Evolutionary conservation across 2,888 invertebrate species (phyloP).

Genomic region (Bellardia bayeri): DNA sequence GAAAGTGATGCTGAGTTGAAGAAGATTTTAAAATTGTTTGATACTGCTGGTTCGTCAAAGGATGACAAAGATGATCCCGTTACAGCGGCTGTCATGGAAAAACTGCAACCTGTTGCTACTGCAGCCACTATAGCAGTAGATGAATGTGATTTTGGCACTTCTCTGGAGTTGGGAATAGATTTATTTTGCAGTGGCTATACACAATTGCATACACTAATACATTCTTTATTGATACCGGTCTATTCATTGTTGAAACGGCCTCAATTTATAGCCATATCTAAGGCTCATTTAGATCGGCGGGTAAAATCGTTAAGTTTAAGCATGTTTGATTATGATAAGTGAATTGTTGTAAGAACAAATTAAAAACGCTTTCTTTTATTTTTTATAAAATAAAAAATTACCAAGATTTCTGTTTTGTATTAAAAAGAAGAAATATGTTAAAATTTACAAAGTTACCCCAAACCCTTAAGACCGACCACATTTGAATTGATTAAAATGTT

Average conservation of each 20-base stretch:
- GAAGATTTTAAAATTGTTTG: constrained; percentile 88
- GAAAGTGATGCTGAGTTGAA: constrained; percentile 89
- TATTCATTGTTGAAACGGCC: constrained; percentile 91
- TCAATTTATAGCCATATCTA: constrained; percentile 89
- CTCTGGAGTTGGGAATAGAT: constrained; percentile 94
- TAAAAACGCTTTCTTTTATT: not conserved
- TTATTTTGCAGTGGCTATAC: constrained; percentile 91
- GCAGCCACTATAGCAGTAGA: constrained; percentile 90
- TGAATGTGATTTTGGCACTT: constrained; percentile 97
- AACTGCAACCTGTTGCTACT: constrained; percentile 92
- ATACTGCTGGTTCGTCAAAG: constrained; percentile 85
- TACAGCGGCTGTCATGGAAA: constrained; percentile 87
- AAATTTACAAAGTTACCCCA: not conserved
- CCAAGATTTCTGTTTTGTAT: not conserved
- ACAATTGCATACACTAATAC: constrained; percentile 88
- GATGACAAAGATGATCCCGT: constrained; percentile 84
- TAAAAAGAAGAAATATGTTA: constrained; percentile 1
- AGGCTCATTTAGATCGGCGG: constrained; percentile 90
- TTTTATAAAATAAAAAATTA: constrained; percentile 22
- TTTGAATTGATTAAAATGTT: not conserved
- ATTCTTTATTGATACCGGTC: constrained; percentile 88
- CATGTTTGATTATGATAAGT: constrained; percentile 81
- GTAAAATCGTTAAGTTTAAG: constrained; percentile 86
- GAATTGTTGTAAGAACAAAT: not conserved
- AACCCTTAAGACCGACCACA: not conserved